Base-by-base conservation (phyloP, 2,888 invertebrate species). In the Cenopis cana region DNA sequence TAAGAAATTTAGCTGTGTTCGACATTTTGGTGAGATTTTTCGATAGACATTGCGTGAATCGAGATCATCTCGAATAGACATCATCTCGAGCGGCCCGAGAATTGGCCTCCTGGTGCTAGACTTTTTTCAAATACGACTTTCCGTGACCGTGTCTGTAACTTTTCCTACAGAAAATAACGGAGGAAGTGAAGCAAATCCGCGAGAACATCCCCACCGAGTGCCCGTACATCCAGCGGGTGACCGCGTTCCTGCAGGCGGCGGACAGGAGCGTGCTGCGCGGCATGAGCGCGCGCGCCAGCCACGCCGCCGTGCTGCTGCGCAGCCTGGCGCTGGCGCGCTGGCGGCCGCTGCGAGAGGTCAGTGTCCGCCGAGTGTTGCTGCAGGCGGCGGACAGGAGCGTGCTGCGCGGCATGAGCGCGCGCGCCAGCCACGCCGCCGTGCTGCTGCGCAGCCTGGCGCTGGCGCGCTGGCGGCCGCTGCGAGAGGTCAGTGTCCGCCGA, bases 191-290 rank as follows among this genome's bases (percentile, higher is more conserved):
- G 33, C 55, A 75, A 36, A 49, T 75, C 73, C 73, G 78, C 38
- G 67, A 73, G 57, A 18, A 24, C 12, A 29, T 74, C 61, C 75
- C 75, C 10, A 41, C 73, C 6, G 69, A 76, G 29, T 78, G 79
- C 4, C 78, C 83, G 54, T 84, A 78, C 76, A 81, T 82, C 14
- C 77, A 78, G 72, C 74, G 77, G 69, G 76, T 79, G 14, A 65
- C 80, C 56, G 55, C 73, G 36, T 84, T 80, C 79, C 81, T 88
- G 77, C 81, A 29, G 14, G 17, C 54, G 33, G 73, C 60, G 29
- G 71, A 36, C 29, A 12, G 41, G 10, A 6, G 8, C 52, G 50
- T 33, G 73, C 75, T 68, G 59, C 73, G 18, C 78, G 81, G 49
- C 77, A 89, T 73, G 76, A 80, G 79, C 81, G 83, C 72, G 1